Evolutionary conservation across 1,140 invertebrate genomes (phyloP).

Genomic region (Cydia splendana): DNA sequence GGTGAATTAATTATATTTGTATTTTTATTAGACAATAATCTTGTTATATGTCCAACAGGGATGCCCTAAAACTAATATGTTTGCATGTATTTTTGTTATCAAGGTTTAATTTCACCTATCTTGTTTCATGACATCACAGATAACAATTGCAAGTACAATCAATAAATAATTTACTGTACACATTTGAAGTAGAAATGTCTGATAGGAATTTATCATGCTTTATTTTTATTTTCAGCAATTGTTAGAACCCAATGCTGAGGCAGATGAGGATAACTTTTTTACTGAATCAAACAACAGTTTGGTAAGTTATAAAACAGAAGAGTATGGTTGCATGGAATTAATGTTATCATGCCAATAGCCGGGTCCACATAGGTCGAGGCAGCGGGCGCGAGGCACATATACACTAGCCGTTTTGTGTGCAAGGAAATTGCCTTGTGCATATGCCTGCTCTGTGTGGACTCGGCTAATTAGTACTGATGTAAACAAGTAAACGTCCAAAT

Average conservation of each 20-base stretch:
- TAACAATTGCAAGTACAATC: neutral
- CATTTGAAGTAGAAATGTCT: neutral
- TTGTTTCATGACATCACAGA: neutral
- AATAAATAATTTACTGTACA: neutral
- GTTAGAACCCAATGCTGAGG: constrained; percentile 63
- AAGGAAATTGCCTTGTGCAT: no score
- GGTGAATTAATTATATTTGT: no score
- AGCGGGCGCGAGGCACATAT: no score
- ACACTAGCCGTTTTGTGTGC: no score
- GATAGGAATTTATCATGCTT: neutral
- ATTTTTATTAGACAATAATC: neutral
- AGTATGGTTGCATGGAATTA: neutral
- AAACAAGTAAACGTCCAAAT: no score
- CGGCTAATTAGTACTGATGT: no score
- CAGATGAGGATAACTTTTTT: constrained; percentile 70
- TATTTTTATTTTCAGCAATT: constrained; percentile 62
- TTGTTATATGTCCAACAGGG: neutral
- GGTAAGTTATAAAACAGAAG: constrained; percentile 47
- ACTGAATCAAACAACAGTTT: constrained; percentile 64
- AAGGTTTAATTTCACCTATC: neutral
- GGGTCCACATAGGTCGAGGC: no score
- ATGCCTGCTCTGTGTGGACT: no score
- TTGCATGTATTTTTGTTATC: neutral
- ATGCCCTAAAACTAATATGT: neutral
- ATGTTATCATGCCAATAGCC: neutral